Evolutionary conservation across 1,140 invertebrate species (phyloP), one percentile per base, ranked within the genome.

Genomic region (Lucilia sericata): DNA sequence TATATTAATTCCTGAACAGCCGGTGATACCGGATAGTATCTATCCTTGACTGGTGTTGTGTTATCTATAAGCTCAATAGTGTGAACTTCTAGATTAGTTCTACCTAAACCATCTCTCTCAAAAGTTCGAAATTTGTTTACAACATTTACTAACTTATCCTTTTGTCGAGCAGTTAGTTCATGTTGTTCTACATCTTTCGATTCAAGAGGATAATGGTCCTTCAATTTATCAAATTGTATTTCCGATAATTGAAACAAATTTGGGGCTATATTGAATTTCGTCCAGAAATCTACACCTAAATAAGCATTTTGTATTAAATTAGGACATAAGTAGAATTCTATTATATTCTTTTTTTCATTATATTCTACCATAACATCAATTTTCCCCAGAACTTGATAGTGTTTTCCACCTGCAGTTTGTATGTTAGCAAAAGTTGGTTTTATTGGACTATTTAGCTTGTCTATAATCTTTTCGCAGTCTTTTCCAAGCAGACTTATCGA

Each of bases 211-310:
- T 25, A 10, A 10, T 74, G 65, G 9, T 21, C 10, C 25, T 74
- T 74, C 65, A 21, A 21, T 74, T 74, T 21, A 19, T 9, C 4
- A 21, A 21, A 10, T 10, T 10, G 5, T 21, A 74, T 21, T 21
- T 74, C 42, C 2, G 42, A 42, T 42, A 42, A 42, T 42, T 42
- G 42, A 42, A 42, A 42, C 10, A 42, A 42, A 21, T 74, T 10
- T 21, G 65, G 0, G 5, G 65, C 65, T 74, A 74, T 74, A 21
- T 74, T 21, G 25, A 74, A 74, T 74, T 21, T 10, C 9, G n/a
- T 74, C 65, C 65, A 74, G n/a, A 74, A 74, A 74, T 74, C 65
- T 19, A 25, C 7, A 19, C 65, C 65, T 74, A 74, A 25, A 74
- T 74, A 74, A 19, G 25, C n/a, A 25, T 19, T 21, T 9, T 74